phyloP scores from a whole-genome alignment of 2,888 invertebrate genomes.

The Cantharis rustica region DNA sequence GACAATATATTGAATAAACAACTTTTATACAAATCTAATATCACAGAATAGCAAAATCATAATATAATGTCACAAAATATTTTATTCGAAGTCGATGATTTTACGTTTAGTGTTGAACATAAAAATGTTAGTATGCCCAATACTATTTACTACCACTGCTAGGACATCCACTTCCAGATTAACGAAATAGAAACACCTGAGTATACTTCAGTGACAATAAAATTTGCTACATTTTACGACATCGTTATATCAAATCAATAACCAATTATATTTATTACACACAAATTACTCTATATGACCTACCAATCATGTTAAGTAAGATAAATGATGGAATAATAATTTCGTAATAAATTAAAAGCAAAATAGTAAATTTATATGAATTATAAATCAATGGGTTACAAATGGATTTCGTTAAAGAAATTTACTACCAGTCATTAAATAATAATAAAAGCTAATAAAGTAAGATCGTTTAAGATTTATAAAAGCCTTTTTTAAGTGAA shows the following conservation, averaged over 20 bases:
- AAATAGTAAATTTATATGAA: neutral
- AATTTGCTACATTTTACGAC: neutral
- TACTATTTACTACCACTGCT: neutral
- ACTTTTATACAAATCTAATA: neutral
- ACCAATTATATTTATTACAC: neutral
- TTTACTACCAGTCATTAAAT: neutral
- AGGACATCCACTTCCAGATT: neutral
- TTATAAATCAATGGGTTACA: neutral
- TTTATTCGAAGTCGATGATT: neutral
- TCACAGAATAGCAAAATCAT: neutral
- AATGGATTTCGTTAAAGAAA: neutral
- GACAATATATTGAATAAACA: neutral
- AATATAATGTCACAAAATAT: neutral
- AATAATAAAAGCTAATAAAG: neutral
- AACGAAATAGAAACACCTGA: neutral
- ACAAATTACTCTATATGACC: neutral
- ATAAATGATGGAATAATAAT: neutral
- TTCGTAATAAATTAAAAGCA: neutral
- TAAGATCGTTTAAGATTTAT: neutral
- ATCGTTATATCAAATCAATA: neutral
- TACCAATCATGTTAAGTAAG: constrained; percentile 1
- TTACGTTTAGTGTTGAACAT: neutral
- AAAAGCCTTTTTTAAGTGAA: neutral
- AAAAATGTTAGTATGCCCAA: neutral
- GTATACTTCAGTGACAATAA: neutral